phyloP scores from a whole-genome alignment of 2,888 invertebrate genomes.

The Endomychus coccineus region DNA sequence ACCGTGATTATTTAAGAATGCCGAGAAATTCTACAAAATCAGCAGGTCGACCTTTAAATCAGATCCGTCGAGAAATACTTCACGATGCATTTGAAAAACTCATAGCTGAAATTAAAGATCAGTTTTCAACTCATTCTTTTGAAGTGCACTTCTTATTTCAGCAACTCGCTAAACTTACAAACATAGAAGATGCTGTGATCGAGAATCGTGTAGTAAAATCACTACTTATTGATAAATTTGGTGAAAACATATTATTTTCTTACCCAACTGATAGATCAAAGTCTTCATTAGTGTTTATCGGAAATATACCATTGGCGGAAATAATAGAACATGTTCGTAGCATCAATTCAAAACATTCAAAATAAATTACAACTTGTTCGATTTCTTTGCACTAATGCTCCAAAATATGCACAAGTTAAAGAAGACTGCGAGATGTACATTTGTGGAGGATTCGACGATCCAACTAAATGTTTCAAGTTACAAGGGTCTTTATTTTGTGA shows the following conservation, averaged over 20 bases:
- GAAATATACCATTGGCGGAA: conserved; percentile 19
- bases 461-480: conserved; percentile 21
- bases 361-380: conserved; percentile 21
- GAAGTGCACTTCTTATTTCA: conserved; percentile 19
- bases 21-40: conserved; percentile 16
- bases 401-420: conserved; percentile 20
- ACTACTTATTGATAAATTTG: too few species aligned
- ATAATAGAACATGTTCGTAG: conserved; percentile 19
- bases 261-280: too few species aligned
- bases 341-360: conserved; percentile 17
- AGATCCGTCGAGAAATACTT: conserved; percentile 21
- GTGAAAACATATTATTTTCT: too few species aligned
- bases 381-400: conserved; percentile 23
- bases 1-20: too few species aligned
- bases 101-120: conserved; percentile 24
- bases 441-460: conserved; percentile 20
- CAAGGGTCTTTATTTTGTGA: conserved; percentile 22
- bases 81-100: conserved; percentile 21
- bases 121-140: conserved; percentile 19
- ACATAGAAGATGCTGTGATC: conserved; percentile 13
- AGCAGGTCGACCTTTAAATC: conserved; percentile 19
- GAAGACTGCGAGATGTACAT: conserved; percentile 19
- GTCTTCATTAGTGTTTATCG: conserved; percentile 26
- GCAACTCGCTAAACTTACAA: conserved; percentile 18
- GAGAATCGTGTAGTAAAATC: too few species aligned